Conservation (phyloP, 2,113 vertebrate species). For the Nerophis ophidion region DNA sequence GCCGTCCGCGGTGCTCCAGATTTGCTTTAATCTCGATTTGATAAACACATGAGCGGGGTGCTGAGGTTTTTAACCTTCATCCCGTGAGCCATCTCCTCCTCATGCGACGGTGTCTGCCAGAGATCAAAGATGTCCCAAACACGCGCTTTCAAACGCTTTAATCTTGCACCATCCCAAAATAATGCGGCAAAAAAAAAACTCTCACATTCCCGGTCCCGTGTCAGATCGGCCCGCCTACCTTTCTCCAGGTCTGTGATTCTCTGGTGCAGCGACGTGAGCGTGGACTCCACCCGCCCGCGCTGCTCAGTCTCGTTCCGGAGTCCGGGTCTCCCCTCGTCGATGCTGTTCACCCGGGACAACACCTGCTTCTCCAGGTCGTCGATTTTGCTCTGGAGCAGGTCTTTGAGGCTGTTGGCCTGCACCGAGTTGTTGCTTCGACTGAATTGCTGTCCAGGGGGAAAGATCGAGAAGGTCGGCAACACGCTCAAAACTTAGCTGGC, state of each 20-base stretch:
- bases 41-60: constrained; percentile 30
- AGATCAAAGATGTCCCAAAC: constrained; percentile 1
- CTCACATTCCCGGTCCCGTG: neutral
- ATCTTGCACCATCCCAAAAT: constrained; percentile 14
- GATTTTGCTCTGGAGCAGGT: constrained; percentile 92
- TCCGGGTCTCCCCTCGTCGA: constrained; percentile 87
- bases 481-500: neutral
- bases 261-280: constrained; percentile 90
- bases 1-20: constrained; percentile 21
- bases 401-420: constrained; percentile 89
- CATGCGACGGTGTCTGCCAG: neutral
- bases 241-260: constrained; percentile 96
- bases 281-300: constrained; percentile 88
- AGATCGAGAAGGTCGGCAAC: neutral
- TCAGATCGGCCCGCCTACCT: constrained; percentile 63
- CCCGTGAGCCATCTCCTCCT: neutral
- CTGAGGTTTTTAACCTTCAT: constrained; percentile 10
- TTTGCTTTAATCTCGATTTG: constrained; percentile 48
- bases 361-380: constrained; percentile 96
- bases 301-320: constrained; percentile 89
- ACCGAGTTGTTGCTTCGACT: constrained; percentile 89
- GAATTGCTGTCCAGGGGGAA: constrained; percentile 74
- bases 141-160: constrained; percentile 30
- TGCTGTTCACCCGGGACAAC: constrained; percentile 87
- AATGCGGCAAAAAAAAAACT: no score